These are phyloP conservation scores for Heliconius sara DNA, from an alignment of 2,888 invertebrate species.

Conservation along the genomic window DNA sequence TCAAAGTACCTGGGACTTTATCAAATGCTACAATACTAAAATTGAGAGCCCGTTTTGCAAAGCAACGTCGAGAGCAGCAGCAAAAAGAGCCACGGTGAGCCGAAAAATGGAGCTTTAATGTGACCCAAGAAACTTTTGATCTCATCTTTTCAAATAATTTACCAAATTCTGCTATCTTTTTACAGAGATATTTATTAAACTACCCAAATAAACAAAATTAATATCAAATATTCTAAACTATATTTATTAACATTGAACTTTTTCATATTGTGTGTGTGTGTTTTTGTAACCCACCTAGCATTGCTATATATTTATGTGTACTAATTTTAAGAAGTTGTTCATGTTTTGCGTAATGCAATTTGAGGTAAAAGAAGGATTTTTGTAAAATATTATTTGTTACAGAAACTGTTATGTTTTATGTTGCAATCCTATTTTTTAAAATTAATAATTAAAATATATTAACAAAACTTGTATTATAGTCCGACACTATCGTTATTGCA, in stretches of 20 bases:
- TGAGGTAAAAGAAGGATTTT: neutral
- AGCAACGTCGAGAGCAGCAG: constrained; percentile 80
- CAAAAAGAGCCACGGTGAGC: constrained; percentile 75
- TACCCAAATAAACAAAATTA: neutral
- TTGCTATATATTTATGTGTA: neutral
- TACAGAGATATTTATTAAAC: constrained; percentile 18
- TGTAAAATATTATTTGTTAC: neutral
- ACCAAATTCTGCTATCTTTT: constrained; percentile 51
- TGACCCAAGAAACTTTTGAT: constrained; percentile 60
- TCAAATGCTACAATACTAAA: constrained; percentile 86
- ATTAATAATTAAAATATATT: neutral
- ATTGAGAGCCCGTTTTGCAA: constrained; percentile 83
- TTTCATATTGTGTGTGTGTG: neutral
- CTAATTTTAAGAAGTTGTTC: neutral
- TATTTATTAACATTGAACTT: neutral
- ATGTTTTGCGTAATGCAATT: neutral
- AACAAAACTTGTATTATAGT: neutral
- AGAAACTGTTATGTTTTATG: constrained; percentile 1
- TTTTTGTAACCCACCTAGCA: neutral
- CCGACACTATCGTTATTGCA: too few relatives aligned
- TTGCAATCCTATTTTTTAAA: neutral
- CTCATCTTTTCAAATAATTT: constrained; percentile 61
- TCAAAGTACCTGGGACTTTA: constrained; percentile 91
- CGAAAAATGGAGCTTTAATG: constrained; percentile 25
- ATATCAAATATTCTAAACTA: constrained; percentile 2